Percentiles rank a stretch among this genome's conserved stretches.
Conservation (phyloP, 2,797 vertebrate genomes). For the Lepilemur septentrionalis region DNA sequence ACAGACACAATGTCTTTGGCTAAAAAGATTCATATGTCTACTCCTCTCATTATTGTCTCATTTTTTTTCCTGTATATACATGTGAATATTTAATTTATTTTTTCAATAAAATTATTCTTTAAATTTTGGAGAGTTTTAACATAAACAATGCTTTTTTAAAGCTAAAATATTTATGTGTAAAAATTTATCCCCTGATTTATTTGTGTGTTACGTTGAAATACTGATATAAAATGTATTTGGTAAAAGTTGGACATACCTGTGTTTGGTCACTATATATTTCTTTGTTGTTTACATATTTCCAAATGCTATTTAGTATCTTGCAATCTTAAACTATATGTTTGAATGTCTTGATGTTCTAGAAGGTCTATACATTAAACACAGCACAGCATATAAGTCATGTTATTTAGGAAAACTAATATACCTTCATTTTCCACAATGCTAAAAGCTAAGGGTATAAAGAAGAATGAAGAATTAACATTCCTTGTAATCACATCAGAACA, state of each 20-base stretch:
- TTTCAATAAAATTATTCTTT: constrained; percentile 1
- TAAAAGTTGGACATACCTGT: neutral
- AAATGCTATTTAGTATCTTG: neutral
- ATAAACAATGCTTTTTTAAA: neutral
- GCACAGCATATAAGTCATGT: neutral
- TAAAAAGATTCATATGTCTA: neutral
- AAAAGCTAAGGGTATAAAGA: neutral
- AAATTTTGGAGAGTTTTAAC: neutral
- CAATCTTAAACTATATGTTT: neutral
- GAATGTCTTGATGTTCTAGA: neutral
- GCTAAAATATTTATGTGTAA: neutral
- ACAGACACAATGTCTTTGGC: neutral
- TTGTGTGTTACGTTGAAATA: neutral
- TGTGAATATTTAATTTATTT: neutral
- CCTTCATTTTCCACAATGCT: neutral
- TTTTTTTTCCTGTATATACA: neutral
- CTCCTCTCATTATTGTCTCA: neutral
- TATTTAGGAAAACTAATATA: neutral
- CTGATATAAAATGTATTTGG: neutral
- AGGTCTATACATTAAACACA: neutral
- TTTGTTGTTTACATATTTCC: neutral
- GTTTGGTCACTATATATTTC: neutral
- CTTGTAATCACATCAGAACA: neutral
- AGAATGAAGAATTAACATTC: neutral
- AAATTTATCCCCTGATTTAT: neutral